phyloP scores from a whole-genome alignment of 2,888 invertebrate genomes.

The Ichneumoninae sp. region DNA sequence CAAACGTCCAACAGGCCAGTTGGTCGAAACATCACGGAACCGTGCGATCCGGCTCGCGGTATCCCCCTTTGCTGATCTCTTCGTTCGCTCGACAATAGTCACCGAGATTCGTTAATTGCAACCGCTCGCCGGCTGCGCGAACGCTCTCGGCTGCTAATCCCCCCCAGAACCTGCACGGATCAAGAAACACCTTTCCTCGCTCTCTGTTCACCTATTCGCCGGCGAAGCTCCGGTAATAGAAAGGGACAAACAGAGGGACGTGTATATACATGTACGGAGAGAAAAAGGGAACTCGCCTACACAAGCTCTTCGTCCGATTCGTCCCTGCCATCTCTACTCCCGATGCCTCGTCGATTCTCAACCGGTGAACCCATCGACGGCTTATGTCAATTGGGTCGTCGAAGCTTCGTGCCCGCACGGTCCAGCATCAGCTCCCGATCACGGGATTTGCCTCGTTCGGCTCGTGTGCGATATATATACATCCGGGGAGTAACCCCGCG shows the following conservation, averaged over 20 bases:
- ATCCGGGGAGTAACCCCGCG: neutral
- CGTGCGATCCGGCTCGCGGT: neutral
- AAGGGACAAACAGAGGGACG: neutral
- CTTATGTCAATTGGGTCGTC: constrained; percentile 66
- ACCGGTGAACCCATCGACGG: constrained; percentile 57
- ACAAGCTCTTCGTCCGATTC: constrained; percentile 1
- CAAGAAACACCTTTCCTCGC: constrained; percentile 37
- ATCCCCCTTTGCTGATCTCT: constrained; percentile 4
- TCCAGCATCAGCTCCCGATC: constrained; percentile 2
- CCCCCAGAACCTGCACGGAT: neutral
- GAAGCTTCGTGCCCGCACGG: constrained; percentile 11
- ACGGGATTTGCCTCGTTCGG: constrained; percentile 15
- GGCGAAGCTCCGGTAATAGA: constrained; percentile 8
- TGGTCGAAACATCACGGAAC: neutral
- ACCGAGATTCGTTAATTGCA: constrained; percentile 51
- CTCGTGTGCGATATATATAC: neutral
- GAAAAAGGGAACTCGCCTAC: neutral
- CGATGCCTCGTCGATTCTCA: constrained; percentile 41
- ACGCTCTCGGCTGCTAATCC: constrained; percentile 40
- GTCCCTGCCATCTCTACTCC: constrained; percentile 7
- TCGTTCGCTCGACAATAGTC: constrained; percentile 16
- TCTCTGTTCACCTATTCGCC: neutral
- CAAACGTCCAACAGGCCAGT: constrained; percentile 1
- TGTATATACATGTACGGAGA: neutral
- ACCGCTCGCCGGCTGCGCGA: constrained; percentile 12